Base-by-base conservation (phyloP, 2,113 vertebrate species). In the Pyrgilauda ruficollis region DNA sequence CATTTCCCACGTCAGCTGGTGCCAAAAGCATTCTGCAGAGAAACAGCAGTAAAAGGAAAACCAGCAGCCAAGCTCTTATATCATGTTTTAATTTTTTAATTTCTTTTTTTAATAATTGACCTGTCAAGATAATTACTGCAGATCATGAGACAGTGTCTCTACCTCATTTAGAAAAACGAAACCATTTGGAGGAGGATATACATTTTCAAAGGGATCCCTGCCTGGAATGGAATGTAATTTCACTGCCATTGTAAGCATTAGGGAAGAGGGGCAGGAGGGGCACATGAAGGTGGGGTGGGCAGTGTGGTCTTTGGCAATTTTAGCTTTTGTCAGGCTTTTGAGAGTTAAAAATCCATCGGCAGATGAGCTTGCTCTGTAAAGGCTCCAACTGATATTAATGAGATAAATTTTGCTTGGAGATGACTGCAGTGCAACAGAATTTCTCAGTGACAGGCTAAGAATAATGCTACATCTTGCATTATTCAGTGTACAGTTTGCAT, bases 111-210 rank as follows among this genome's bases (percentile, higher is more conserved):
- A 96, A 97, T 98, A 97, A 98, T 97, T 98, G 97, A 96, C 97
- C 96, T 98, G 97, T 97, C 96, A 97, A 97, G 94, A 94, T 98
- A 98, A 98, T 98, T 97, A 95, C 96, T 97, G 93, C 85, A 78
- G 97, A 97, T 96, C 89, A 93, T 94, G 94, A 98, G 94, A 96
- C 76, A 93, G 73, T 64, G 69, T 94, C 88, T 96, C 90, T 90
- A 89, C 96, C 92, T 75, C 61, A 91, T 68, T 84, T 96, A 74
- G 94, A 63, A 97, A 98, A 97, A 93, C 23, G 12, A 84, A 96
- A 93, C 46, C 12, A 26, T 97, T 98, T 66, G 24, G 52, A 64
- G 58, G 46, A 97, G 79, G 87, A 87, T 87, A 72, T 26, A 72
- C 8, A 37, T 95, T 94, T 96, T 84, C 93, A 94, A 96, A 95